Percentiles rank a stretch among this genome's conserved stretches.
Evolutionary conservation across 1,140 invertebrate genomes (phyloP).

Genomic region (Drosophila arawakana): DNA sequence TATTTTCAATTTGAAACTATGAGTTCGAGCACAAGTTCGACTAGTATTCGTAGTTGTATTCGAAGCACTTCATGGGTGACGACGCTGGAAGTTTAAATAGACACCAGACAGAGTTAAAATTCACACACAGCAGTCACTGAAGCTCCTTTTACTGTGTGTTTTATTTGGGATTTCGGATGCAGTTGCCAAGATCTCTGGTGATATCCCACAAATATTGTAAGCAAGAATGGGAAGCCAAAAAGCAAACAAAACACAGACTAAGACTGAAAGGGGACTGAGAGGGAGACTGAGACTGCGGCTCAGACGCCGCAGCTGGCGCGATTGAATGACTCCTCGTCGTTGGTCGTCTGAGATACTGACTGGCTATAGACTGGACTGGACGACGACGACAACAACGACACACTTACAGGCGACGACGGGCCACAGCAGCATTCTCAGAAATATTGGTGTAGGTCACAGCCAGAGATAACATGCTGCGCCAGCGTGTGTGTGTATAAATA

Average conservation of each 20-base stretch:
- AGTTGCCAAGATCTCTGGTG: conserved; percentile 74
- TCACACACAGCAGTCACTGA: conserved; percentile 63
- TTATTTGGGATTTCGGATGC: conserved; percentile 54
- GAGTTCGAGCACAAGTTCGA: conserved; percentile 1
- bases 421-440: conserved; percentile 84
- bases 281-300: conserved; percentile 51
- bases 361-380: conserved; percentile 59
- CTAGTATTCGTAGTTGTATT: conserved; percentile 14
- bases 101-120: conserved; percentile 74
- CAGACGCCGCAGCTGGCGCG: conserved; percentile 79
- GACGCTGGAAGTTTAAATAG: conserved; percentile 53
- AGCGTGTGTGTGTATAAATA: conserved; percentile 20
- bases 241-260: conserved; percentile 42
- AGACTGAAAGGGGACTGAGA: conserved; percentile 11
- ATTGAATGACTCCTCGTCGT: conserved; percentile 80
- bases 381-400: conserved; percentile 73
- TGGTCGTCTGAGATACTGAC: conserved; percentile 78
- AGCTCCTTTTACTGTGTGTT: conserved; percentile 36
- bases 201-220: conserved; percentile 81
- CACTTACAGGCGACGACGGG: conserved; percentile 80
- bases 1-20: conserved; percentile 69
- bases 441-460: conserved; percentile 85
- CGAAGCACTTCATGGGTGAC: conserved; percentile 73
- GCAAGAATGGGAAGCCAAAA: conserved; percentile 71
- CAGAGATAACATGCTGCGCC: conserved; percentile 83